Percentiles rank a stretch among this genome's conserved stretches.
phyloP scores from a whole-genome alignment of 2,888 invertebrate genomes.

The Cylindroiulus punctatus region DNA sequence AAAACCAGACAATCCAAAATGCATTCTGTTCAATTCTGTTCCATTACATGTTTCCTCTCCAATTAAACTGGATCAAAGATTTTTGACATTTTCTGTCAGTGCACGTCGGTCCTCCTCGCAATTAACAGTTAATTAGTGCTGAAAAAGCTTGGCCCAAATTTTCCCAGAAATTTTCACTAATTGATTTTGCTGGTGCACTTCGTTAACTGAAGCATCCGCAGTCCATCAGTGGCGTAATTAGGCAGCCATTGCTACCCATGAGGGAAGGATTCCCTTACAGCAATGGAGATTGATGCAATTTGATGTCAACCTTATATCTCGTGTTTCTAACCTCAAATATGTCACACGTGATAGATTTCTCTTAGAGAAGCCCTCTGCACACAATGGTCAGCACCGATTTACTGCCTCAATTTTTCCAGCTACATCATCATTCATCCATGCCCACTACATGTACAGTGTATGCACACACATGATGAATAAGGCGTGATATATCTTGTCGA shows the following conservation, averaged over 20 bases:
- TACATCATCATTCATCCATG: not conserved
- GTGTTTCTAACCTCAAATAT: not conserved
- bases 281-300: not conserved
- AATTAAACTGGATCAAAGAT: not conserved
- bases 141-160: not conserved
- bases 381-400: constrained; percentile 4
- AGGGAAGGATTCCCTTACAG: not conserved
- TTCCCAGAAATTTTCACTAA: not conserved
- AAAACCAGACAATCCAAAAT: not conserved
- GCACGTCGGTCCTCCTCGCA: not conserved
- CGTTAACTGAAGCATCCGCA: not conserved
- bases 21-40: not conserved
- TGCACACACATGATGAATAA: not conserved
- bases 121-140: not conserved
- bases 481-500: not conserved
- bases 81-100: constrained; percentile 26
- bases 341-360: constrained; percentile 26
- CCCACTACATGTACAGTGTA: not conserved
- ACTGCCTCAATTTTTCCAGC: not conserved
- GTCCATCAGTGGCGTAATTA: not conserved
- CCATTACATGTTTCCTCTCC: not conserved
- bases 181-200: not conserved
- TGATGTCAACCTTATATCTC: not conserved
- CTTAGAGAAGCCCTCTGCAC: not conserved
- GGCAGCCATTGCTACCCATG: not conserved